Base-by-base conservation (phyloP, 2,113 vertebrate species). In the Aplodontia rufa region DNA sequence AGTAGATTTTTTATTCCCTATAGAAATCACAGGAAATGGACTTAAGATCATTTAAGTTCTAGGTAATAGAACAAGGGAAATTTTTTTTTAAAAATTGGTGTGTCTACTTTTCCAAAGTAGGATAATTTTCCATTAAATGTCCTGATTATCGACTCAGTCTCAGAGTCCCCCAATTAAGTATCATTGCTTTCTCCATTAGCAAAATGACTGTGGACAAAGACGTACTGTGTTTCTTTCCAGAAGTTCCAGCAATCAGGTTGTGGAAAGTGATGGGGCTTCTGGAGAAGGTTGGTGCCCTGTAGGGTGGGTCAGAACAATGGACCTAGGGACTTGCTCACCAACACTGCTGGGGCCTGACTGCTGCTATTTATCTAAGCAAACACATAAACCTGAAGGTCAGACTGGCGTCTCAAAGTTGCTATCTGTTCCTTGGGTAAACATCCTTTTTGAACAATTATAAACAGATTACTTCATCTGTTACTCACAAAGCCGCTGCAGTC, bases 371-470 rank as follows among this genome's bases (percentile, higher is more conserved):
- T 87, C 64, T 90, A 55, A 87, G 84, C 30, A 94, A 60, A 90
- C 64, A 22, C 49, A 3, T 28, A n/a, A 49, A 78, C 42, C 55
- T 79, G 62, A 87, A 64, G 45, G 76, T 49, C 89, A 79, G 35
- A 42, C 12, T 72, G 78, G 32, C 2, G 1, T 80, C 87, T 91
- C 51, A 32, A 30, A 24, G 60, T 37, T 68, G 42, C 45, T 51
- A 35, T 55, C 64, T 22, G 45, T 55, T 86, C 51, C 62, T 58
- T 75, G 89, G 51, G 8, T 78, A 96, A 93, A 93, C 75, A 94
- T 78, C 79, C 91, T 82, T 72, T 88, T 37, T 75, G 66, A 88
- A 83, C n/a, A 45, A 91, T 80, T 49, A 93, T 71, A 94, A 92
- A 96, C 68, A 95, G 22, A 94, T 95, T 24, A 90, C 69, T 71